Conservation (phyloP, 2,888 invertebrate genomes). For the Choreutis nemorana region DNA sequence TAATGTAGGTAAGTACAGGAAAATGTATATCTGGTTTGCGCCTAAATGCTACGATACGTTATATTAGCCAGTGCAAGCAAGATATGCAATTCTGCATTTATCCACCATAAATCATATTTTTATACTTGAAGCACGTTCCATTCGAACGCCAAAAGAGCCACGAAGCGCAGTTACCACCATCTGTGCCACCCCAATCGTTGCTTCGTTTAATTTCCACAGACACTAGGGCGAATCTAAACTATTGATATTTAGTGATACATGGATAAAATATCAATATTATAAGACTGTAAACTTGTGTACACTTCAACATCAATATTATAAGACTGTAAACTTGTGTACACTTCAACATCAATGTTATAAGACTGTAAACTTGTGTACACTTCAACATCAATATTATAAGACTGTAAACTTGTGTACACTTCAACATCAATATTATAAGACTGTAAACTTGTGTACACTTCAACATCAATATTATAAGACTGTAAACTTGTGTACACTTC, state of each 20-base stretch:
- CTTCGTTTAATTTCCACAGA: constrained; percentile 51
- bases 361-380: too few relatives aligned
- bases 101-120: constrained; percentile 53
- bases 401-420: too few relatives aligned
- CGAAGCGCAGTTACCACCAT: constrained; percentile 50
- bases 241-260: constrained; percentile 24
- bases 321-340: too few relatives aligned
- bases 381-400: too few relatives aligned
- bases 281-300: not conserved
- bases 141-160: constrained; percentile 25
- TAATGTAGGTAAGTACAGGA: too few relatives aligned
- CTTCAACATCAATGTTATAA: too few relatives aligned
- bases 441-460: too few relatives aligned
- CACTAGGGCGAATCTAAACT: constrained; percentile 44
- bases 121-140: constrained; percentile 44
- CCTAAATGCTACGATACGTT: constrained; percentile 21
- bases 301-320: not conserved
- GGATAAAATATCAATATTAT: not conserved
- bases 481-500: too few relatives aligned
- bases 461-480: too few relatives aligned
- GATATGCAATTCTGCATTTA: too few relatives aligned
- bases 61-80: not conserved
- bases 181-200: constrained; percentile 54
- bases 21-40: not conserved
- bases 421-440: too few relatives aligned